phyloP scores from a whole-genome alignment of 1,140 invertebrate genomes.

The Drosophila tropicalis region DNA sequence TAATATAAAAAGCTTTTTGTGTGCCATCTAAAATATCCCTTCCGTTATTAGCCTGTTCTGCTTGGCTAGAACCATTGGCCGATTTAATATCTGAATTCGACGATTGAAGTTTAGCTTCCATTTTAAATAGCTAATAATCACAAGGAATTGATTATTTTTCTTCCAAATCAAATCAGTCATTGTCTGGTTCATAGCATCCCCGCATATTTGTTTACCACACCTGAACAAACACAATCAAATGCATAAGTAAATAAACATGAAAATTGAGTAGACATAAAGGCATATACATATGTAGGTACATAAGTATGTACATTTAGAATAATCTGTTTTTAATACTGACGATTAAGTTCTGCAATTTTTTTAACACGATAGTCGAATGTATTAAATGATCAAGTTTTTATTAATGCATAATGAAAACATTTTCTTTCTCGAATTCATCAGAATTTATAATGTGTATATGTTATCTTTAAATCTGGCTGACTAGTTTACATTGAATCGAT shows the following conservation, averaged over 20 bases:
- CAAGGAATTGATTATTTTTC: neutral
- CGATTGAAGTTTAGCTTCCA: neutral
- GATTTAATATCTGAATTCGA: slow-evolving; percentile 1
- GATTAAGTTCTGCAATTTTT: too few relatives aligned
- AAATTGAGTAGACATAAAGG: neutral
- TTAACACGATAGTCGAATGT: too few relatives aligned
- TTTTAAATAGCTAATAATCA: slow-evolving; percentile 11
- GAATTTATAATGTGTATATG: too few relatives aligned
- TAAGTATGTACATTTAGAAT: neutral
- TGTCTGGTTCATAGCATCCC: neutral
- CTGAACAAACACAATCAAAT: slow-evolving; percentile 5
- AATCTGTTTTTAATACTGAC: neutral
- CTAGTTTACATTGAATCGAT: neutral
- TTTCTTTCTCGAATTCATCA: too few relatives aligned
- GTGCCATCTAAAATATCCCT: neutral
- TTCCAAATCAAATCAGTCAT: slow-evolving; percentile 2
- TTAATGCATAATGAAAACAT: too few relatives aligned
- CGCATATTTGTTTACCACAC: slow-evolving; percentile 11
- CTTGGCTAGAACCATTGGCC: neutral
- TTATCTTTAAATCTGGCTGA: neutral
- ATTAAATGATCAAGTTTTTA: too few relatives aligned
- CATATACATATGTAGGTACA: too few relatives aligned
- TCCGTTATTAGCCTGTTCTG: neutral
- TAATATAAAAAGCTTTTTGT: slow-evolving; percentile 13
- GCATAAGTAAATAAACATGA: neutral